phyloP scores from a whole-genome alignment of 2,113 vertebrate species.

The Speoplatyrhinus poulsoni region DNA sequence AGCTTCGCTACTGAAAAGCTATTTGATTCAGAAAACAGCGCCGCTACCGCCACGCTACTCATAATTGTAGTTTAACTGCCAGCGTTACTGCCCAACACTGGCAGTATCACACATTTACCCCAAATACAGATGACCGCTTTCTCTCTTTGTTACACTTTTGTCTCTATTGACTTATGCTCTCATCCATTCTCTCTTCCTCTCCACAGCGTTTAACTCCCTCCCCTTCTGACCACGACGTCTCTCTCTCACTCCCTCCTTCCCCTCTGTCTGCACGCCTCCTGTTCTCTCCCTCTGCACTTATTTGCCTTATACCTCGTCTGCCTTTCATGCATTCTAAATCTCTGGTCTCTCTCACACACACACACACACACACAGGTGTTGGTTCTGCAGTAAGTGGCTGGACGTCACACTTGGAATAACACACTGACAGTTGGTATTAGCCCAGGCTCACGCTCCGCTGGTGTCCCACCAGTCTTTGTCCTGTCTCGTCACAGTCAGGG shows the following conservation, averaged over 20 bases:
- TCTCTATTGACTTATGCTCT: background rate
- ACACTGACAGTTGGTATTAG: background rate
- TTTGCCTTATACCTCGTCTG: background rate
- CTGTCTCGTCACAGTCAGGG: background rate
- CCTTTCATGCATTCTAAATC: background rate
- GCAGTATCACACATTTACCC: background rate
- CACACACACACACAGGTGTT: background rate
- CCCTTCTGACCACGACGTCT: background rate
- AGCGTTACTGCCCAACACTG: no score
- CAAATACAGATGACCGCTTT: no score
- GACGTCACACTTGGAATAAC: background rate
- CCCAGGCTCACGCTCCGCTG: background rate
- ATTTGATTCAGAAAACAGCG: no score
- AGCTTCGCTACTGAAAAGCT: no score
- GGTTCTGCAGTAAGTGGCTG: background rate
- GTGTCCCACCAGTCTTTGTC: background rate
- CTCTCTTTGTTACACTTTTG: background rate
- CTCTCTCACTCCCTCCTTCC: background rate
- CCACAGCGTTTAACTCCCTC: background rate
- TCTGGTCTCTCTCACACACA: background rate
- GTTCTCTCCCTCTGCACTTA: background rate
- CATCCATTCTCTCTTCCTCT: background rate
- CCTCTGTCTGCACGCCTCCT: background rate
- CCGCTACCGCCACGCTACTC: no score
- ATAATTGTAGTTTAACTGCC: no score